A percentile compares a stretch with the other conserved stretches of the same genome.
phyloP scores from a whole-genome alignment of 2,888 invertebrate genomes.

The Spodoptera exigua region DNA sequence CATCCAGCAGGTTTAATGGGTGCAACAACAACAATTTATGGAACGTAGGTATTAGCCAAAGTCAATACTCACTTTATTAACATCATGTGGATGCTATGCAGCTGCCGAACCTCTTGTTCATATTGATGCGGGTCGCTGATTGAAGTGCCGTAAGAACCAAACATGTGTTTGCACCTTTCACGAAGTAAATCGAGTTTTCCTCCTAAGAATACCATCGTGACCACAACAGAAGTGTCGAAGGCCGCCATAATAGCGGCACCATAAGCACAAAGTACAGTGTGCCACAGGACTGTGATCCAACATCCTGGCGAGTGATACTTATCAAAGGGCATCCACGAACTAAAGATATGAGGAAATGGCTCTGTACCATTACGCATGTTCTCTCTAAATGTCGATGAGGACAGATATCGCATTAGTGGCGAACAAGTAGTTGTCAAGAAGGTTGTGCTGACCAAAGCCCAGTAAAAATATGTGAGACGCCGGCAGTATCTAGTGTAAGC shows the following conservation, averaged over 20 bases:
- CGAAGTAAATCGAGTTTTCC: conserved; percentile 78
- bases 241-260: conserved; percentile 75
- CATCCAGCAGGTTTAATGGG: too few species aligned
- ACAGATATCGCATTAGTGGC: conserved; percentile 71
- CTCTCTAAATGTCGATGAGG: conserved; percentile 70
- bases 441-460: conserved; percentile 76
- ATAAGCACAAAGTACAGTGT: conserved; percentile 68
- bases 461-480: conserved; percentile 75
- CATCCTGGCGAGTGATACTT: conserved; percentile 75
- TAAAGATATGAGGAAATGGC: conserved; percentile 79
- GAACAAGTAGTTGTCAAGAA: conserved; percentile 66
- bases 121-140: conserved; percentile 63
- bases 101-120: conserved; percentile 60
- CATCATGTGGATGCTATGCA: conserved; percentile 71
- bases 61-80: conserved; percentile 76
- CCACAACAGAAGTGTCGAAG: conserved; percentile 74
- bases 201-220: conserved; percentile 79
- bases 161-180: conserved; percentile 75
- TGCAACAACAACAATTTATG: too few species aligned
- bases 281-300: conserved; percentile 78
- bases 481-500: conserved; percentile 78
- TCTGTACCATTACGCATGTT: conserved; percentile 72
- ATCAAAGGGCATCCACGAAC: conserved; percentile 82
- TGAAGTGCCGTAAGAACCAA: conserved; percentile 55
- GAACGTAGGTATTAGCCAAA: not conserved